Evolutionary conservation across 2,797 vertebrate species (phyloP).

Genomic region (Heteromormyrus szaboi): DNA sequence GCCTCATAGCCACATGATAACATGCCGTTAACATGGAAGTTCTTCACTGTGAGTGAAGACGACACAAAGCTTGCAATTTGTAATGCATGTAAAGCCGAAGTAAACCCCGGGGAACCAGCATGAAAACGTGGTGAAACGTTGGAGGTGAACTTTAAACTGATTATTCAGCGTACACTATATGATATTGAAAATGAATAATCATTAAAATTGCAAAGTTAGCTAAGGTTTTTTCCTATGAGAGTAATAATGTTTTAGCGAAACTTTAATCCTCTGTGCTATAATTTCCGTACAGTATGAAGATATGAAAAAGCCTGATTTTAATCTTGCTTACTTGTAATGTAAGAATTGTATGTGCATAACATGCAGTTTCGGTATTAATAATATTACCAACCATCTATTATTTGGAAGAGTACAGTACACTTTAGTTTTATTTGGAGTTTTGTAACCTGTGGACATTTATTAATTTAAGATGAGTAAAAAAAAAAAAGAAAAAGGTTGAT

Average conservation of each 20-base stretch:
- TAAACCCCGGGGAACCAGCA: too few relatives aligned
- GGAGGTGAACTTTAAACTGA: background rate
- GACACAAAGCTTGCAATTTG: background rate
- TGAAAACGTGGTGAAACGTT: background rate
- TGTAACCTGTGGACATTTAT: background rate
- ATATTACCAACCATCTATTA: background rate
- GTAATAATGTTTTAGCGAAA: background rate
- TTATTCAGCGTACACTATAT: background rate
- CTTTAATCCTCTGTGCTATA: background rate
- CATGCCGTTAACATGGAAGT: background rate
- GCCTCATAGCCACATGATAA: background rate
- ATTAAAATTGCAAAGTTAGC: background rate
- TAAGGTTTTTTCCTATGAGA: background rate
- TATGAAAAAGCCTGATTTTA: background rate
- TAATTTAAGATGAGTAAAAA: background rate
- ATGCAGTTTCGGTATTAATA: background rate
- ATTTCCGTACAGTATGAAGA: background rate
- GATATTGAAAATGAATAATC: background rate
- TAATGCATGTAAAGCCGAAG: background rate
- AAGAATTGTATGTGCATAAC: background rate
- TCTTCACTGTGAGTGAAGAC: background rate
- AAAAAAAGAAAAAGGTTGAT: background rate
- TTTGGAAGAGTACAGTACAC: background rate
- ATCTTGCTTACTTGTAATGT: background rate
- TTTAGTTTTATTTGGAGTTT: background rate